These are phyloP conservation scores for Melanerpes formicivorus DNA, from an alignment of 2,113 vertebrate genomes.

Conservation along the genomic window DNA sequence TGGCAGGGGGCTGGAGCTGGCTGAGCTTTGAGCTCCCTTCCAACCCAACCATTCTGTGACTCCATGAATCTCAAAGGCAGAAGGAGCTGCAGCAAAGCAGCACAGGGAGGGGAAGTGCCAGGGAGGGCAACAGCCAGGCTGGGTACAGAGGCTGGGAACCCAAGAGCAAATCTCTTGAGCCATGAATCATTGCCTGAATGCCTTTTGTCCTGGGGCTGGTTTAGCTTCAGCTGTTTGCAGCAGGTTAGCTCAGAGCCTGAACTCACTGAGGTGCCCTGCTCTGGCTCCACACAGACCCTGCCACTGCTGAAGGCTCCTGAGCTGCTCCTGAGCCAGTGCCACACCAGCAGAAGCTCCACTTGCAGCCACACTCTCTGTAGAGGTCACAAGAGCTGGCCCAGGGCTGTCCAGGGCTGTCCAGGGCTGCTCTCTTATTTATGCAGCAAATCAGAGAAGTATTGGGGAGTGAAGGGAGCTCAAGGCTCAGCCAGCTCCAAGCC, in stretches of 20 bases:
- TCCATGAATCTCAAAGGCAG: no score
- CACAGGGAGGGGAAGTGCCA: no score
- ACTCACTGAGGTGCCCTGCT: neutral
- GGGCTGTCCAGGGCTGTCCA: neutral
- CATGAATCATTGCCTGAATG: neutral
- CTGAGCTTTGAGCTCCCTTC: no score
- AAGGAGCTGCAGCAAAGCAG: no score
- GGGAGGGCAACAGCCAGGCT: no score
- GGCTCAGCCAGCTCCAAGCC: no score
- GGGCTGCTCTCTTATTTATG: neutral
- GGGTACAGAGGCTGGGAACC: no score
- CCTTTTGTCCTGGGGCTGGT: neutral
- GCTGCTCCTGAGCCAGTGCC: neutral
- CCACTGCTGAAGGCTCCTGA: neutral
- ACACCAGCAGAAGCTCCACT: neutral
- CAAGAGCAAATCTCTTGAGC: no score
- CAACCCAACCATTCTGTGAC: no score
- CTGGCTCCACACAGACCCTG: neutral
- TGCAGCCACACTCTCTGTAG: accelerated
- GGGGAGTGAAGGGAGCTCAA: no score
- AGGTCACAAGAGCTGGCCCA: neutral
- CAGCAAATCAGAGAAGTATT: neutral
- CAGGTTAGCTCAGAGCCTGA: neutral
- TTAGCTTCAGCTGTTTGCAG: neutral
- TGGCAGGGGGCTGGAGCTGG: no score